phyloP scores from a whole-genome alignment of 2,113 vertebrate species.

The Fulica atra region DNA sequence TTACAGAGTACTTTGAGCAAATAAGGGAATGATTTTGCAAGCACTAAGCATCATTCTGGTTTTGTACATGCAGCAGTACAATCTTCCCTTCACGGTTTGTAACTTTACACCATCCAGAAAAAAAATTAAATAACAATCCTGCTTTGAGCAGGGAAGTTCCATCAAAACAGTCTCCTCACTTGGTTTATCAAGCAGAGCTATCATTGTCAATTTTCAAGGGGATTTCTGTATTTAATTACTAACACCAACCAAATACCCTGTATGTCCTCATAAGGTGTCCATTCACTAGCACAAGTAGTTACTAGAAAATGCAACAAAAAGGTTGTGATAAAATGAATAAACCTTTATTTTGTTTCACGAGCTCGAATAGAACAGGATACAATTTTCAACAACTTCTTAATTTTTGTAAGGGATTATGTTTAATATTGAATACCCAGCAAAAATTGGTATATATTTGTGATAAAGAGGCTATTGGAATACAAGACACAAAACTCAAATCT shows the following conservation, averaged over 20 bases:
- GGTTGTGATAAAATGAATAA: background rate
- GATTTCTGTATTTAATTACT: background rate
- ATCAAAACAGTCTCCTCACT: background rate
- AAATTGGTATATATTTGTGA: background rate
- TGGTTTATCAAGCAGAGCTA: background rate
- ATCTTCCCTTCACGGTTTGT: background rate
- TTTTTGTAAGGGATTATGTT: background rate
- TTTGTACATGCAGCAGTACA: background rate
- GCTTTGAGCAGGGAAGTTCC: background rate
- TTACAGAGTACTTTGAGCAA: background rate
- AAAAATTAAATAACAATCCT: background rate
- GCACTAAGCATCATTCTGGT: background rate
- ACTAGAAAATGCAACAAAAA: background rate
- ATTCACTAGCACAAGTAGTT: background rate
- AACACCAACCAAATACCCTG: background rate
- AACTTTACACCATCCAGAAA: background rate
- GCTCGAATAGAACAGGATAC: background rate
- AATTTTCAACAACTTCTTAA: background rate
- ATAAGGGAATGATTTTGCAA: background rate
- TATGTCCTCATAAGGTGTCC: background rate
- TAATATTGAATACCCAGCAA: background rate
- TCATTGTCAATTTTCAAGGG: background rate
- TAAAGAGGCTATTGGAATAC: background rate
- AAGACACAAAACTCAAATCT: background rate
- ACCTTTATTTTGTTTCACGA: background rate